Percentiles rank a stretch among this genome's conserved stretches.
Evolutionary conservation across 2,797 vertebrate species (phyloP).

Genomic region (Lycodopsis pacificus): DNA sequence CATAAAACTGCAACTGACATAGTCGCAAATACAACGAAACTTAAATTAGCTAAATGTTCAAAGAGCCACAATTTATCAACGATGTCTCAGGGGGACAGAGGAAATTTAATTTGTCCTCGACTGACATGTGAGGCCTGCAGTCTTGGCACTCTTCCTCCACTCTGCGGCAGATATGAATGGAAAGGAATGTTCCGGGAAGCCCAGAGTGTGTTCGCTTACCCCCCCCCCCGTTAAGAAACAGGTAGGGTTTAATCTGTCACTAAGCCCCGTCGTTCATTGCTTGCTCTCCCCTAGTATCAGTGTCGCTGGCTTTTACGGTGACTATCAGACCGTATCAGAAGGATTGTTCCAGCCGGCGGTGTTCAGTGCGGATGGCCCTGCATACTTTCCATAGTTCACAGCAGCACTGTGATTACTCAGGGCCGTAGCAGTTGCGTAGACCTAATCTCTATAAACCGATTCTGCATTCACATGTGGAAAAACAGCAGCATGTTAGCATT

Average conservation of each 20-base stretch:
- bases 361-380: slow-evolving; percentile 28
- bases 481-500: not conserved
- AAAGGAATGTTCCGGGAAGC: slow-evolving; percentile 37
- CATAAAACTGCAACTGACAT: not conserved
- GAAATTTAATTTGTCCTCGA: slow-evolving; percentile 31
- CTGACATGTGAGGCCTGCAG: slow-evolving; percentile 19
- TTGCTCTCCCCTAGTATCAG: slow-evolving; percentile 47
- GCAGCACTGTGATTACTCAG: slow-evolving; percentile 2
- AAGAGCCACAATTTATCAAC: not conserved
- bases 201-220: slow-evolving; percentile 24
- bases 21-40: not conserved
- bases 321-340: slow-evolving; percentile 58
- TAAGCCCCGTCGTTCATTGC: slow-evolving; percentile 72
- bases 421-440: not conserved
- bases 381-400: slow-evolving; percentile 50
- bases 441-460: not conserved
- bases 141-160: slow-evolving; percentile 29
- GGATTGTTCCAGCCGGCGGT: slow-evolving; percentile 31
- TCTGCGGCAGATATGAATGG: slow-evolving; percentile 38
- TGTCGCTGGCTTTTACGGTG: slow-evolving; percentile 51
- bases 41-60: not conserved
- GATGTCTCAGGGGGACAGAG: not conserved
- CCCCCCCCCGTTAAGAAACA: slow-evolving; percentile 36
- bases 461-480: not conserved
- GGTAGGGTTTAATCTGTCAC: slow-evolving; percentile 76